Evolutionary conservation across 2,113 vertebrate species (phyloP).

Genomic region (Marcusenius ussheri): DNA sequence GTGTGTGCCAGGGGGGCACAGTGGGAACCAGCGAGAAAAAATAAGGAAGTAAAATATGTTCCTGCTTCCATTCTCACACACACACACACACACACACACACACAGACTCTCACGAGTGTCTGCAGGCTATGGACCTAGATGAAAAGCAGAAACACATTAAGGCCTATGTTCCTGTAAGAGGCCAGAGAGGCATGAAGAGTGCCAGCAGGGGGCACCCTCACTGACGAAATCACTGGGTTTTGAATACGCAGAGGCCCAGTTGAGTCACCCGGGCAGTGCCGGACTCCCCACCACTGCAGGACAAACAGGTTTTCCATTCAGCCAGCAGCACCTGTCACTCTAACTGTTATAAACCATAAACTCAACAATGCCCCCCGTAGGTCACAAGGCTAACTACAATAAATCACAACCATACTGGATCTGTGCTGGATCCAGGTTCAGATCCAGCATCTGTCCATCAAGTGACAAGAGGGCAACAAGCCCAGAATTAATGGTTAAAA

Average conservation of each 20-base stretch:
- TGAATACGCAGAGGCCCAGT: not conserved
- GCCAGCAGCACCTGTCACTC: not conserved
- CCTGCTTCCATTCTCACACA: not conserved
- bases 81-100: not conserved
- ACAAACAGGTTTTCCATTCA: not conserved
- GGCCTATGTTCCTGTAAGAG: not conserved
- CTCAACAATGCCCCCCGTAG: not conserved
- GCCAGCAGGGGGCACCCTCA: not conserved
- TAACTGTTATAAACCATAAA: not conserved
- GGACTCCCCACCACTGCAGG: not conserved
- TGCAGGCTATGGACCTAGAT: not conserved
- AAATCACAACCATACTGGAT: not conserved
- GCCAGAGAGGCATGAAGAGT: not conserved
- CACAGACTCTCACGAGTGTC: not conserved
- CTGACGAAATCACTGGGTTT: not conserved
- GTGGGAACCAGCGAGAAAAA: not conserved
- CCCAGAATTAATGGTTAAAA: not conserved
- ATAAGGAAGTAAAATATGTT: not conserved
- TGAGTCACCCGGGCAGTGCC: not conserved
- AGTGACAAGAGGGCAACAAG: not conserved
- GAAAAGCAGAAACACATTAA: not conserved
- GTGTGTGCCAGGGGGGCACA: slow-evolving; percentile 3
- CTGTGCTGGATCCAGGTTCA: not conserved
- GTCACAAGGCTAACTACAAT: not conserved
- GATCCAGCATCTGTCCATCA: not conserved